These are phyloP conservation scores for Rhamnusium bicolor DNA, from an alignment of 2,888 invertebrate species.

Conservation along the genomic window DNA sequence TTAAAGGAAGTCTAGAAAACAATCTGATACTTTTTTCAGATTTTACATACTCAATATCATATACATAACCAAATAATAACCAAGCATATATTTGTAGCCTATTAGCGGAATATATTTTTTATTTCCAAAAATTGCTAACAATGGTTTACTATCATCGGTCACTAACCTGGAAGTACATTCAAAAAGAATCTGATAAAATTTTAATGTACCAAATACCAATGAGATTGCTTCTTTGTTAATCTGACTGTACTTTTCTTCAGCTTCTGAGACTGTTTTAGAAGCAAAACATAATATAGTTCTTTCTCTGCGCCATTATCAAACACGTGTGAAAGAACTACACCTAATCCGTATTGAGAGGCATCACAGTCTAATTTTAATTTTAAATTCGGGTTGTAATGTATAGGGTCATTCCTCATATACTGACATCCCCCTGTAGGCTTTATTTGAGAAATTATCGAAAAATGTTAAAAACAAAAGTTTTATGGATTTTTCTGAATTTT, in stretches of 20 bases:
- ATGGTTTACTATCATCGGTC: not conserved
- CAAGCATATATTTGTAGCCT: not conserved
- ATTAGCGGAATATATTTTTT: not conserved
- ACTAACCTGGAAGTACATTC: not conserved
- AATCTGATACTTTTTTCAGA: not conserved
- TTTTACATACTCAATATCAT: not conserved
- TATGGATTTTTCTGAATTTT: too few species aligned
- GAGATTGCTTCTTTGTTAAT: not conserved
- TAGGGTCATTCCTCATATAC: too few species aligned
- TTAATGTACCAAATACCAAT: not conserved
- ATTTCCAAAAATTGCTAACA: not conserved
- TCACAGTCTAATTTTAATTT: not conserved
- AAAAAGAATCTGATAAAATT: not conserved
- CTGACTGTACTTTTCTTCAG: not conserved
- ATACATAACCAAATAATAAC: not conserved
- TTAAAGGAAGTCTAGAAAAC: slow-evolving; percentile 14
- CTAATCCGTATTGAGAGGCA: slow-evolving; percentile 2
- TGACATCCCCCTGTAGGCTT: not conserved
- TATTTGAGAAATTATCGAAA: not conserved
- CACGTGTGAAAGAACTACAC: not conserved
- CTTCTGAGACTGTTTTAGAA: not conserved
- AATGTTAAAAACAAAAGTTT: too few species aligned
- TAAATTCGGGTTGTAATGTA: slow-evolving; percentile 6
- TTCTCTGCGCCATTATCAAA: not conserved
- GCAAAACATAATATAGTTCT: slow-evolving; percentile 14